These are phyloP conservation scores for Thysanoteuthis rhombus DNA, from an alignment of 2,888 invertebrate species.

Conservation along the genomic window DNA sequence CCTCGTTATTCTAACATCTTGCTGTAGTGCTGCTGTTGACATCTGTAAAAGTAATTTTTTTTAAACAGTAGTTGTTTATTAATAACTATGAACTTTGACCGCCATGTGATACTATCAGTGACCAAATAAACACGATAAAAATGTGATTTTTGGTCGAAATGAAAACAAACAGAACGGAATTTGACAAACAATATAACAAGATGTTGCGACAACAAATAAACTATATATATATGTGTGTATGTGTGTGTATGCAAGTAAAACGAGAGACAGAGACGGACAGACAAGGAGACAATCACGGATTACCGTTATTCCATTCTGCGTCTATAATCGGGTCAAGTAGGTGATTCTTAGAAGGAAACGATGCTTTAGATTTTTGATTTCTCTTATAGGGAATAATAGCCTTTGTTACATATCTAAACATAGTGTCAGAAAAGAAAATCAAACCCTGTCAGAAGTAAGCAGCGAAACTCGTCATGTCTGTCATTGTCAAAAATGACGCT, in stretches of 20 bases:
- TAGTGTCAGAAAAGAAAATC: no score
- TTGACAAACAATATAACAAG: not conserved
- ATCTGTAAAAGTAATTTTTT: not conserved
- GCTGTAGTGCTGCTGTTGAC: not conserved
- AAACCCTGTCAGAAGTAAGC: not conserved
- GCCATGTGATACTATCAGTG: not conserved
- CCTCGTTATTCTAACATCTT: not conserved
- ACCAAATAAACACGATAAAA: not conserved
- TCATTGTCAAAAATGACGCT: not conserved
- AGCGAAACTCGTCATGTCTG: not conserved
- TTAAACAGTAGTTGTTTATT: not conserved
- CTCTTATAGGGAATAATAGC: no score
- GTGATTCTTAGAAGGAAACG: no score
- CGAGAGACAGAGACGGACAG: no score
- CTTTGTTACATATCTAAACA: no score
- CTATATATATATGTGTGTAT: not conserved
- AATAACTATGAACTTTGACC: not conserved
- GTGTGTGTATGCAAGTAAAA: no score
- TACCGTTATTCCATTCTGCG: no score
- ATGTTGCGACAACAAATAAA: not conserved
- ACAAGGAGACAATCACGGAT: no score
- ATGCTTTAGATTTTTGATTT: no score
- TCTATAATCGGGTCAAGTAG: no score
- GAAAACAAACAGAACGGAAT: not conserved
- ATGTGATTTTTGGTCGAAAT: not conserved